Conservation (phyloP, 2,797 vertebrate species). For the Microctenopoma lineatum region DNA sequence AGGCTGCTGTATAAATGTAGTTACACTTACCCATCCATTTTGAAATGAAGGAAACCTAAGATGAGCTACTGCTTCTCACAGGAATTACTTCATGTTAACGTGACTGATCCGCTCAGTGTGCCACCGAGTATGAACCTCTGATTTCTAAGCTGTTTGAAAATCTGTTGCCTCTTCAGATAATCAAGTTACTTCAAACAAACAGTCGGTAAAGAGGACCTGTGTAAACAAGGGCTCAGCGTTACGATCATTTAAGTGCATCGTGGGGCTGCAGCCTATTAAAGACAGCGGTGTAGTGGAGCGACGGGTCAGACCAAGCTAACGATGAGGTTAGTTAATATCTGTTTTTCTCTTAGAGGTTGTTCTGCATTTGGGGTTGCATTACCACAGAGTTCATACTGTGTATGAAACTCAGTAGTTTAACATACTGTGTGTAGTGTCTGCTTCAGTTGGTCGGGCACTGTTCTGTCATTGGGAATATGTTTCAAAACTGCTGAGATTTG, state of each 20-base stretch:
- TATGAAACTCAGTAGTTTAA: no score
- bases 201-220: not conserved
- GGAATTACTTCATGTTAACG: not conserved
- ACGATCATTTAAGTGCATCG: conserved; percentile 7
- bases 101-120: no score
- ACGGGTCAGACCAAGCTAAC: conserved; percentile 11
- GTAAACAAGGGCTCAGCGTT: conserved; percentile 7
- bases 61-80: not conserved
- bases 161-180: not conserved
- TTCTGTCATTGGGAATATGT: no score
- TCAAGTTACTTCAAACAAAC: conserved; percentile 18
- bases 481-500: no score
- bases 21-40: not conserved
- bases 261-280: not conserved
- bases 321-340: not conserved
- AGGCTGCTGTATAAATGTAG: no score
- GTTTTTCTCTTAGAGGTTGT: no score
- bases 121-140: not conserved
- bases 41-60: not conserved
- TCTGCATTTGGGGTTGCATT: no score
- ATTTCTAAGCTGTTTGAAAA: not conserved
- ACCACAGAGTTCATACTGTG: no score
- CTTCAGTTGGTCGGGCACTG: no score
- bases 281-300: not conserved
- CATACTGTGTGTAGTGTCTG: no score